These are phyloP conservation scores for Parauchenoglanis ngamensis DNA, from an alignment of 2,797 vertebrate genomes.

Conservation along the genomic window DNA sequence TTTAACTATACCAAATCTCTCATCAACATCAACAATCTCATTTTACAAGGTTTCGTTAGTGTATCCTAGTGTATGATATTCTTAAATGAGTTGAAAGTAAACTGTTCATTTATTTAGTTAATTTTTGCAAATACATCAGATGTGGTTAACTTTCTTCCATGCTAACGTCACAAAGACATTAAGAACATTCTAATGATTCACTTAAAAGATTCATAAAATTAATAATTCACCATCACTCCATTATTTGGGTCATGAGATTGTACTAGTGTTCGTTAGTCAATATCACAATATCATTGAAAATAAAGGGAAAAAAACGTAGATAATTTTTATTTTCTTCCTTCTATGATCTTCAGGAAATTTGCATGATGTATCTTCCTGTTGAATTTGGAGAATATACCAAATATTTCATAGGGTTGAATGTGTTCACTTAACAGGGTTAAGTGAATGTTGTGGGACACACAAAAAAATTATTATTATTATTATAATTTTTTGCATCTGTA, in stretches of 20 bases:
- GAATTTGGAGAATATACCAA: background rate
- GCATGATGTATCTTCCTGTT: background rate
- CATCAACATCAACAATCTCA: background rate
- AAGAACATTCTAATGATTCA: background rate
- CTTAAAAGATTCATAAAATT: background rate
- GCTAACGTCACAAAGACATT: background rate
- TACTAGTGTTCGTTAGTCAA: background rate
- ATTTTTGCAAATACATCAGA: background rate
- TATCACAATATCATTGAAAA: background rate
- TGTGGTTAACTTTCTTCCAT: background rate
- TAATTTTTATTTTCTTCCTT: background rate
- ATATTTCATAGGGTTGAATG: background rate
- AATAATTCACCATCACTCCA: background rate
- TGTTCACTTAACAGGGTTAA: background rate
- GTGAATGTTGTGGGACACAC: background rate
- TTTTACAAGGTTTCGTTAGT: background rate
- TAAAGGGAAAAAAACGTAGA: background rate
- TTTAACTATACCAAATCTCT: background rate
- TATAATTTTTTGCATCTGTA: background rate
- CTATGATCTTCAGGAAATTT: background rate
- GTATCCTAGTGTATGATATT: background rate
- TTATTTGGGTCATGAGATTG: background rate
- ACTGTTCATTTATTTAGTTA: background rate
- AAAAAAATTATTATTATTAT: background rate
- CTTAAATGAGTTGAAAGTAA: background rate